Evolutionary conservation across 1,140 invertebrate genomes (phyloP).

Genomic region (Dreissena polymorpha): DNA sequence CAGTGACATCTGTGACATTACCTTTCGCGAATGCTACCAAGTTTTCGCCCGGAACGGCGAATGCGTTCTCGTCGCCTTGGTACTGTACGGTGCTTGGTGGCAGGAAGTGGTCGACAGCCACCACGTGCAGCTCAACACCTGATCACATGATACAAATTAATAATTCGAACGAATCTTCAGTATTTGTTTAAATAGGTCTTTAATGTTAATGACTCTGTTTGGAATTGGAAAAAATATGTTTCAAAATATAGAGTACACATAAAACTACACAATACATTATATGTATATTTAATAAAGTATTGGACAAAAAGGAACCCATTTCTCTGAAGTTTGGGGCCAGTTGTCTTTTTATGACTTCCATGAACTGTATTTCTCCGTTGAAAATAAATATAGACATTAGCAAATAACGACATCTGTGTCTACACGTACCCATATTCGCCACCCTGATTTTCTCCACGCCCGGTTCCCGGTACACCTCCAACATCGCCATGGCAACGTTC

Average conservation of each 20-base stretch:
- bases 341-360: too few species aligned
- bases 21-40: slow-evolving; percentile 59
- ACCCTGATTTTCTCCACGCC: slow-evolving; percentile 57
- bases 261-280: too few species aligned
- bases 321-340: too few species aligned
- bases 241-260: neutral
- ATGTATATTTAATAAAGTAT: too few species aligned
- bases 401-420: neutral
- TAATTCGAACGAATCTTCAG: too few species aligned
- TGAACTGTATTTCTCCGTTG: neutral
- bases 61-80: slow-evolving; percentile 43
- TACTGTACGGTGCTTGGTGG: slow-evolving; percentile 28
- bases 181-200: too few species aligned
- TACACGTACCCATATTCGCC: slow-evolving; percentile 65
- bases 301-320: too few species aligned
- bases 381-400: neutral
- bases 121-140: slow-evolving; percentile 62
- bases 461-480: slow-evolving; percentile 85
- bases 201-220: too few species aligned
- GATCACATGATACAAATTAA: neutral
- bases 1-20: neutral
- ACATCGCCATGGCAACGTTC: slow-evolving; percentile 94
- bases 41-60: slow-evolving; percentile 62
- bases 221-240: neutral
- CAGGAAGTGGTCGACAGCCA: slow-evolving; percentile 44